Evolutionary conservation across 2,888 invertebrate species (phyloP).

Genomic region (Drosophila kanekoi): DNA sequence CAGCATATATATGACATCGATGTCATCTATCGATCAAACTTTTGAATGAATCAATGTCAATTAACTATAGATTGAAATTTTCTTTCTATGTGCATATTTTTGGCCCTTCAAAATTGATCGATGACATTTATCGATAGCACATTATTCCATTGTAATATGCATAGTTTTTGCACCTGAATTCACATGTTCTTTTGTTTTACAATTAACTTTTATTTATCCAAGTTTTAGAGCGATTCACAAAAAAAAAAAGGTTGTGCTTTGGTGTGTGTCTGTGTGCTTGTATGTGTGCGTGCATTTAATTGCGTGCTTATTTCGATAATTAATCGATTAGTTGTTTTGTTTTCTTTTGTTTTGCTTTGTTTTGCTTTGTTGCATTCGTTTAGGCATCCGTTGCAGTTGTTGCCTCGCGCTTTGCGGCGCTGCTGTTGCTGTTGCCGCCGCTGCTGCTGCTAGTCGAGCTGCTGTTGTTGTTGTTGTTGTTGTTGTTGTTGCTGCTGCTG

Average conservation of each 20-base stretch:
- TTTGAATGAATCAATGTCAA: too few relatives aligned
- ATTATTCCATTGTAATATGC: too few relatives aligned
- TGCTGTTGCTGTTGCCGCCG: conserved; percentile 24
- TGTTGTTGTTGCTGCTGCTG: conserved; percentile 25
- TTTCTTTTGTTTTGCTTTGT: conserved; percentile 3
- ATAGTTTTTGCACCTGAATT: too few relatives aligned
- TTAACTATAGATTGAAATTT: too few relatives aligned
- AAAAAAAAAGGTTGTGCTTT: conserved; percentile 41
- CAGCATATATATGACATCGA: too few relatives aligned
- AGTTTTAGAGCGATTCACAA: conserved; percentile 46
- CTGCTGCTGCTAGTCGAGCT: conserved; percentile 22
- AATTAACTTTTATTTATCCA: conserved; percentile 35
- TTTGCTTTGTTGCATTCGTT: too few relatives aligned
- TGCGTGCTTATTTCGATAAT: conserved; percentile 64
- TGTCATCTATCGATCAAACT: too few relatives aligned
- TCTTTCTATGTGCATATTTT: too few relatives aligned
- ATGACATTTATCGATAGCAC: too few relatives aligned
- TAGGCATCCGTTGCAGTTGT: conserved; percentile 16
- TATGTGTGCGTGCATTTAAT: conserved; percentile 35
- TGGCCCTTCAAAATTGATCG: too few relatives aligned
- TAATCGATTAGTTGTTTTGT: conserved; percentile 21
- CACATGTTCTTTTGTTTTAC: not conserved
- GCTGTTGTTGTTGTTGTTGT: conserved; percentile 29
- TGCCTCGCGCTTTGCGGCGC: conserved; percentile 23
- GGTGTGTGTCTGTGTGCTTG: conserved; percentile 21